Percentiles rank a stretch among this genome's conserved stretches.
Conservation (phyloP, 64 coral and sea anemone genomes). For the Stichodactyla helianthus region DNA sequence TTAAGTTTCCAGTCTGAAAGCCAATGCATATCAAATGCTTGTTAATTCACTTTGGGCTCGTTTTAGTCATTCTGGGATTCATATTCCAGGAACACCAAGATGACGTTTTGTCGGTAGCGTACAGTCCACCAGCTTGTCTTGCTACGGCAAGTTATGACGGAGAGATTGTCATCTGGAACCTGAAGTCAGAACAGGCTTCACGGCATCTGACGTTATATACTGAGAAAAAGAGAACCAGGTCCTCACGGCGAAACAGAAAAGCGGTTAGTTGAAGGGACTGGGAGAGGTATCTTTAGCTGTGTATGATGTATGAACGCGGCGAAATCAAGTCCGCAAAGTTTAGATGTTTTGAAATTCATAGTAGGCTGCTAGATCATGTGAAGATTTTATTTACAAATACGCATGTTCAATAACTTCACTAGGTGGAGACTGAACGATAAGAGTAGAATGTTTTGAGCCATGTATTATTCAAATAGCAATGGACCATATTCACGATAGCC, state of each 20-base stretch:
- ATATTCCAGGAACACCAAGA: slow-evolving; percentile 80
- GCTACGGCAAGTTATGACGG: slow-evolving; percentile 95
- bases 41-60: neutral
- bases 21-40: neutral
- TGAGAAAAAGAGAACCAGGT: slow-evolving; percentile 48
- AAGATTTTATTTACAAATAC: no score
- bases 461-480: no score
- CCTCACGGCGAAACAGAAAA: slow-evolving; percentile 49
- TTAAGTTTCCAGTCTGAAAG: neutral
- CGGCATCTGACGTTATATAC: slow-evolving; percentile 64
- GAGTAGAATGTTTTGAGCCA: no score
- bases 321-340: no score
- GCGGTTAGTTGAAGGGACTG: slow-evolving; percentile 19
- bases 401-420: no score
- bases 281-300: neutral
- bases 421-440: no score
- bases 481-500: no score
- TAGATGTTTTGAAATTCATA: no score
- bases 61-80: neutral
- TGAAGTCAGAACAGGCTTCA: slow-evolving; percentile 94
- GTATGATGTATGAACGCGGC: no score
- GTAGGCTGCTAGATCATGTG: no score
- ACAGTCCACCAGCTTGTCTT: slow-evolving; percentile 70
- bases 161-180: slow-evolving; percentile 95
- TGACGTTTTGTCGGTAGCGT: slow-evolving; percentile 77